Percentiles rank a stretch among this genome's conserved stretches.
These are phyloP conservation scores for Chrosomus eos DNA, from an alignment of 2,797 vertebrate genomes.

Conservation along the genomic window DNA sequence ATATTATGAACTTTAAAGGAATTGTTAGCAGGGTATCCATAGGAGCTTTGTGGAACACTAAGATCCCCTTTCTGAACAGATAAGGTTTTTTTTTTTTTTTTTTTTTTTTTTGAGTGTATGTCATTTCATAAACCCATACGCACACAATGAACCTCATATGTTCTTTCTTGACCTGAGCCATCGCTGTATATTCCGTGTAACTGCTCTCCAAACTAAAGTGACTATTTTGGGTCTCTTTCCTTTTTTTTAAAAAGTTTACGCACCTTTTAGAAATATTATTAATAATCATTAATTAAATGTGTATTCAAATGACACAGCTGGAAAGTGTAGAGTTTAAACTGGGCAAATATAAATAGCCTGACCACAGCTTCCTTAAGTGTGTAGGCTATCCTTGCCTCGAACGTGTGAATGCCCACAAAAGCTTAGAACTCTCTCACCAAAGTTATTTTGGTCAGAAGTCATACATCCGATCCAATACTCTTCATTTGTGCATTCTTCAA, in stretches of 20 bases:
- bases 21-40: background rate
- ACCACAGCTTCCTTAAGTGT: slow-evolving; percentile 6
- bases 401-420: background rate
- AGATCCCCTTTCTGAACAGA: background rate
- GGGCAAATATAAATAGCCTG: too few relatives aligned
- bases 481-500: background rate
- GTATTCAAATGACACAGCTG: background rate
- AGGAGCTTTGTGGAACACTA: too few relatives aligned
- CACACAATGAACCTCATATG: background rate
- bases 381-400: too few relatives aligned
- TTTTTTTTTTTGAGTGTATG: background rate
- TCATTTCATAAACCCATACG: background rate
- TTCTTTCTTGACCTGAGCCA: background rate
- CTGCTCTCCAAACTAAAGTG: background rate
- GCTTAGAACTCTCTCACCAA: background rate
- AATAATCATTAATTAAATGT: background rate
- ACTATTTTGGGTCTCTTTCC: too few relatives aligned
- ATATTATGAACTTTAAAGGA: background rate
- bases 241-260: too few relatives aligned
- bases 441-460: background rate
- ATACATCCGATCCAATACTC: background rate
- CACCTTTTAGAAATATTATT: too few relatives aligned
- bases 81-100: background rate
- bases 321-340: background rate
- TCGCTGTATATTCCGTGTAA: background rate